These are phyloP conservation scores for Andricus grossulariae DNA, from an alignment of 1,140 invertebrate species.

Conservation along the genomic window DNA sequence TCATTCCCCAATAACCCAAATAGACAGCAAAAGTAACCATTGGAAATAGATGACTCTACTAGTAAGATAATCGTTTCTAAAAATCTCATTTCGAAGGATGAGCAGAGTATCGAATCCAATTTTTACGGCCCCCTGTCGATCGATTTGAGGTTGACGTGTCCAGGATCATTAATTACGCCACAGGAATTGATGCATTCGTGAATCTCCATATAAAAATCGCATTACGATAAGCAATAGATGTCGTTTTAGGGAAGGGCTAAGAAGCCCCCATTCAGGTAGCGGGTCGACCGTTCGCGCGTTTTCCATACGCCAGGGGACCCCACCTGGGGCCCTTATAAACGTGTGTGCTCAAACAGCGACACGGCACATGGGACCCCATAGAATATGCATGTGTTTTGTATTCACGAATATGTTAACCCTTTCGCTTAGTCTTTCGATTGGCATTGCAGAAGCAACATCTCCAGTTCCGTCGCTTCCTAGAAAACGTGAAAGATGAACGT, in stretches of 20 bases:
- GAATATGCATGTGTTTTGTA: slow-evolving; percentile 72
- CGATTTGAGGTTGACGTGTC: slow-evolving; percentile 38
- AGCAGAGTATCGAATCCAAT: slow-evolving; percentile 58
- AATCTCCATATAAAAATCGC: slow-evolving; percentile 66
- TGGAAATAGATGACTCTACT: slow-evolving; percentile 17
- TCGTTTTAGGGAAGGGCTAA: slow-evolving; percentile 56
- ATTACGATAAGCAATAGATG: slow-evolving; percentile 70
- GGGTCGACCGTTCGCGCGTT: slow-evolving; percentile 45
- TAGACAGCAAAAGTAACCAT: not conserved
- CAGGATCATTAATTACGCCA: slow-evolving; percentile 53
- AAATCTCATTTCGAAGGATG: slow-evolving; percentile 31
- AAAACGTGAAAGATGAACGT: not conserved
- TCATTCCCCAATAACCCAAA: slow-evolving; percentile 23
- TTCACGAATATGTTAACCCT: slow-evolving; percentile 75
- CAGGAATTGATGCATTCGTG: slow-evolving; percentile 39
- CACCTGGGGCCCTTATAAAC: slow-evolving; percentile 67
- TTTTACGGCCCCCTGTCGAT: slow-evolving; percentile 53
- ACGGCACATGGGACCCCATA: slow-evolving; percentile 63
- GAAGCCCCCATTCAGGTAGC: slow-evolving; percentile 62
- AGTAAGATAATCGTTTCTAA: slow-evolving; percentile 30
- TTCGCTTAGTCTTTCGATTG: slow-evolving; percentile 74
- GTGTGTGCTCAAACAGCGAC: slow-evolving; percentile 53
- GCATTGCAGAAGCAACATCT: slow-evolving; percentile 72
- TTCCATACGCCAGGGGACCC: slow-evolving; percentile 61
- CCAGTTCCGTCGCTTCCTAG: slow-evolving; percentile 37